Base-by-base conservation (phyloP, 1,140 invertebrate genomes). In the Drosophila erecta region DNA sequence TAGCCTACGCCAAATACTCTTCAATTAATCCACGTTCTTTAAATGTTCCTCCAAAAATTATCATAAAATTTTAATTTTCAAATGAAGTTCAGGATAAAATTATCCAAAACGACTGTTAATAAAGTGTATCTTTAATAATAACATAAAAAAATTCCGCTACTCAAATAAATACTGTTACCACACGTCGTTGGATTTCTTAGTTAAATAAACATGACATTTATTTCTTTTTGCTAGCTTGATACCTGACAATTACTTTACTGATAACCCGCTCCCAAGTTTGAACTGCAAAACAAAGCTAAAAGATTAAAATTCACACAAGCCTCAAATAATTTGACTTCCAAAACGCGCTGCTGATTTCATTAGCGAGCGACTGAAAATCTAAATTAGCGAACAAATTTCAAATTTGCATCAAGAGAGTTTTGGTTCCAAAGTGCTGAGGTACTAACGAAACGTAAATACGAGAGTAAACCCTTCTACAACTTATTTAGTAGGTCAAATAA, bases 331-430 rank as follows among this genome's bases (percentile, higher is more conserved):
- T 56, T 15, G 24, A 40, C 8, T 61, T 57, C 11, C 30, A 59
- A 30, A 57, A 14, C 53, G 10, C 17, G 24, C 24, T 5, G 53
- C 17, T 10, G 24, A 12, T 41, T 33, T 61, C 11, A 33, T 58
- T 58, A 41, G 59, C 53, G 40, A 41, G 24, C 15, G 11, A 2
- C 20, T 30, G n/a, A 10, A 40, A 40, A 12, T 5, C 14, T 8
- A 37, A 38, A 27, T 55, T n/a, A 60, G 35, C 50, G 56, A 56
- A 38, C 8, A 0, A 38, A 38, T 24, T 27, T 7, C 10, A 11
- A 7, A 27, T 60, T 27, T 12, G 56, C 14, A 38, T 11, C n/a
- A 11, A 12, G 8, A 17, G 11, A 33, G 49, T 47, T 47, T 30
- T 8, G 27, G 27, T 27, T n/a, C 24, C 46, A 47, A 47, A 47